Evolutionary conservation across 1,140 invertebrate genomes (phyloP), one percentile per base, ranked within the genome.

Genomic region (Thalassaphorura encarpata): DNA sequence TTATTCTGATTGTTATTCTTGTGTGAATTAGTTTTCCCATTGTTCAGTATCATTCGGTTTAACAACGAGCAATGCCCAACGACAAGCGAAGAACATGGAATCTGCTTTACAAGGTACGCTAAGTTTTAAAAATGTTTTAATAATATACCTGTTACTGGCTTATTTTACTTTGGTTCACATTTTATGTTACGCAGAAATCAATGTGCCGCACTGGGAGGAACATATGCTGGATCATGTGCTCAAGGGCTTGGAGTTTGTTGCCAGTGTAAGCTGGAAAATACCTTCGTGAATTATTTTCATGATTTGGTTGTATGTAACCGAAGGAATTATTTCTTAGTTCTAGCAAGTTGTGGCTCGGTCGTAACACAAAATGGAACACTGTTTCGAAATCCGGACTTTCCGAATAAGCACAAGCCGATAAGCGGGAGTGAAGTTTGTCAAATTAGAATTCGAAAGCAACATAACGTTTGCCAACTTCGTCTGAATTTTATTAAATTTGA

Each of bases 21-120:
- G n/a, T n/a, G n/a, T n/a, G n/a, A n/a, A n/a, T n/a, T n/a, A 64
- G 63, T 64, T 42, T 64, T 64, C 49, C 63, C 63, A n/a, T 28
- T 64, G 13, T 61, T 64, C 42, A 64, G 59, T 13, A 56, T 64
- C 19, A 54, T 64, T 43, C 40, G 63, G 31, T 64, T 64, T 40
- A 58, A 51, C 15, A 64, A 64, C 52, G 63, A 64, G 29, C 28
- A 47, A 2, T 64, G 63, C 48, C 39, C 48, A 8, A 59, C 63
- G 3, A 46, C 56, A n/a, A 36, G 15, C 6, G 63, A 64, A 33
- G 63, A 64, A 31, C 28, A 28, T 41, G 63, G 63, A 41, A 33
- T 64, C 21, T 64, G 63, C 29, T 57, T 53, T 26, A 60, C 63
- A 39, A 59, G 52, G 63, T 64, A 49, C 48, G 18, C 8, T 36